Evolutionary conservation across 2,888 invertebrate species (phyloP), one percentile per base, ranked within the genome.

Genomic region (Dendrolimus houi): DNA sequence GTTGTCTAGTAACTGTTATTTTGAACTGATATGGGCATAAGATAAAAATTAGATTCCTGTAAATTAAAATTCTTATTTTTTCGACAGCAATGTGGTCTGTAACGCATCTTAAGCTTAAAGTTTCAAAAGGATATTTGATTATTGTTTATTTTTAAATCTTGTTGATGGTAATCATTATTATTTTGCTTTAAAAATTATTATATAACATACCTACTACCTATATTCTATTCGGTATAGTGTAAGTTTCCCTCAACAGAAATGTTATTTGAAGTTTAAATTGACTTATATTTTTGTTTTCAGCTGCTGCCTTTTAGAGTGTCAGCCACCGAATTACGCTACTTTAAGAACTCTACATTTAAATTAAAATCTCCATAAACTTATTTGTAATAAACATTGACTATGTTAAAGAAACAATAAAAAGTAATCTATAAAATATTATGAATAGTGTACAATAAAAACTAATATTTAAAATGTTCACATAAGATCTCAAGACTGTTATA

Each of bases 261-360:
- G 9, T 9, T 47, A 10, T 47, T 47, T 47, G 47, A 47, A 47
- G 10, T 47, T 47, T 47, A 47, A 47, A 10, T 12, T 47, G 47
- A 47, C 13, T 41, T 47, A 14, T n/a, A 13, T 67, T 75, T 77
- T 74, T 62, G 73, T 76, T 89, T 90, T 71, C 90, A 90, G 90
- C 89, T 79, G 87, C 89, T 77, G 89, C 87, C 77, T 89, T 69
- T 82, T 90, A 86, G 87, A 75, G 78, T 77, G 77, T 74, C 74
- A 59, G 72, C 66, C 81, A 79, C 72, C 83, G 81, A 81, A 65
- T 72, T 67, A 73, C 64, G 69, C 63, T 75, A 79, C 68, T 67
- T 67, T 83, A 83, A 80, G 79, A 72, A 74, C 71, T 74, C 69
- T 68, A 74, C 70, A 72, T 69, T 68, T 70, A 70, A 68, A 74